Evolutionary conservation across 2,888 invertebrate genomes (phyloP).

Genomic region (Eustalomyia histrio): DNA sequence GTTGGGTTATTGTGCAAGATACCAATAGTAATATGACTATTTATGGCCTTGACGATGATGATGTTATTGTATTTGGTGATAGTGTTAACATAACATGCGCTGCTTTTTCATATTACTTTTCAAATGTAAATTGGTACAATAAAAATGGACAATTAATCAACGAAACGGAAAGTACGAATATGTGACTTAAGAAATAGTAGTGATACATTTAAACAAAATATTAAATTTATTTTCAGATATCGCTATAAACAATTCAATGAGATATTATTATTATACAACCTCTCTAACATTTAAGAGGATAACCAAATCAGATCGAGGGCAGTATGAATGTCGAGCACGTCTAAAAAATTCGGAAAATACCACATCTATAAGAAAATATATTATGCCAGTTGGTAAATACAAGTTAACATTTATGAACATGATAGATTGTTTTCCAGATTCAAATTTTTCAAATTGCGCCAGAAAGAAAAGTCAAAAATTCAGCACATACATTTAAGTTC

Average conservation of each 20-base stretch:
- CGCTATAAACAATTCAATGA: conserved; percentile 67
- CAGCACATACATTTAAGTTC: no score
- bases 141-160: conserved; percentile 70
- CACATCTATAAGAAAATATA: no score
- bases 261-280: conserved; percentile 76
- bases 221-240: conserved; percentile 63
- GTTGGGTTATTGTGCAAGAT: conserved; percentile 75
- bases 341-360: background rate
- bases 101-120: conserved; percentile 81
- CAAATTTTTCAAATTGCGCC: no score
- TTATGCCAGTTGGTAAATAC: no score
- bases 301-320: conserved; percentile 75
- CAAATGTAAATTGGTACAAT: conserved; percentile 81
- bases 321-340: conserved; percentile 78
- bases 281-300: conserved; percentile 76
- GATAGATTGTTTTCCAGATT: no score
- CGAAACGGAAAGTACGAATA: conserved; percentile 57
- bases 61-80: conserved; percentile 81
- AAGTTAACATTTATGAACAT: no score
- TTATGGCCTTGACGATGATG: conserved; percentile 76
- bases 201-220: no score
- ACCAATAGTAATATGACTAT: conserved; percentile 78
- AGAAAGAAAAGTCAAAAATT: no score
- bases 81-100: conserved; percentile 82
- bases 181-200: background rate